Conservation (phyloP, 2,888 invertebrate genomes). For the Lasioglossum leucozonium region DNA sequence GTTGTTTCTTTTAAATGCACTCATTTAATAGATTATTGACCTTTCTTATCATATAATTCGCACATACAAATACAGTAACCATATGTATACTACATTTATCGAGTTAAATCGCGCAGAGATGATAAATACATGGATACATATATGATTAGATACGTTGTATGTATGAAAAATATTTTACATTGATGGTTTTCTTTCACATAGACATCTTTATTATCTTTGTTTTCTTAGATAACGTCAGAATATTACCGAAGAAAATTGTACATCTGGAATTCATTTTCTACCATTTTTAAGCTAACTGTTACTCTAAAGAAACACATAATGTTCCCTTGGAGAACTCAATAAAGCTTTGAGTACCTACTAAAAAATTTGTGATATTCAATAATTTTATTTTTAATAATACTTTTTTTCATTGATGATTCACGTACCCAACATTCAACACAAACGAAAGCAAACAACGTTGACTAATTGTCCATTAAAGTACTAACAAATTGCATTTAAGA, state of each 20-base stretch:
- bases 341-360: background rate
- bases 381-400: background rate
- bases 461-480: too few species aligned
- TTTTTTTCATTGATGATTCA: too few species aligned
- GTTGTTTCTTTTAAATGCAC: background rate
- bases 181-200: background rate
- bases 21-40: conserved; percentile 1
- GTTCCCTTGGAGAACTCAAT: background rate
- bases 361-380: background rate
- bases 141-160: too few species aligned
- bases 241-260: background rate
- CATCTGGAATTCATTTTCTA: too few species aligned
- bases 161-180: background rate
- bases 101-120: background rate
- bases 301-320: too few species aligned
- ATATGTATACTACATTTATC: background rate
- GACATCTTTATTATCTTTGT: background rate
- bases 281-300: too few species aligned
- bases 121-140: background rate
- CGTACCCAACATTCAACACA: too few species aligned
- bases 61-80: background rate
- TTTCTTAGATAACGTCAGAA: background rate
- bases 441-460: too few species aligned
- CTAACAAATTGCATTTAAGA: too few species aligned
- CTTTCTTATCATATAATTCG: background rate